Evolutionary conservation across 2,888 invertebrate species (phyloP).

Genomic region (Drosophila nr. medialis): DNA sequence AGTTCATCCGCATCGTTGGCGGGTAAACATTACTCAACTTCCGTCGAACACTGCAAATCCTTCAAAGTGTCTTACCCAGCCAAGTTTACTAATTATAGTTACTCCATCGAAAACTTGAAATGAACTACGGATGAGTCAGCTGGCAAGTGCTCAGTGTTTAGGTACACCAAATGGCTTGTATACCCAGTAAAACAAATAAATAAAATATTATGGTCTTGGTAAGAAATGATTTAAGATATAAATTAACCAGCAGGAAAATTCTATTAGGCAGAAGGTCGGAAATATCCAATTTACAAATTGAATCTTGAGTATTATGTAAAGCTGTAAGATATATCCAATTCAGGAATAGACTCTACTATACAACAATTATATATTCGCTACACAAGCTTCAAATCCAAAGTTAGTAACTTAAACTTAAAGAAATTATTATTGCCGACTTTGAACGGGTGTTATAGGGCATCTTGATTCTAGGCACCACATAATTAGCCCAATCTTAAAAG

Average conservation of each 20-base stretch:
- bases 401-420: not conserved
- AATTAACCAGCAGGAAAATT: not conserved
- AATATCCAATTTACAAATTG: not conserved
- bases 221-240: not conserved
- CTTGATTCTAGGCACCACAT: not conserved
- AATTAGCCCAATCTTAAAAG: not conserved
- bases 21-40: conserved; percentile 43
- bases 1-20: conserved; percentile 38
- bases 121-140: conserved; percentile 31
- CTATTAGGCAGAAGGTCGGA: not conserved
- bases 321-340: not conserved
- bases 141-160: not conserved
- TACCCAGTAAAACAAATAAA: not conserved
- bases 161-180: not conserved
- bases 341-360: not conserved
- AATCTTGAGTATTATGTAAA: accelerated
- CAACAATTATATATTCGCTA: too few relatives aligned
- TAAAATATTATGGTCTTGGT: accelerated
- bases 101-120: conserved; percentile 11
- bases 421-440: not conserved
- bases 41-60: conserved; percentile 36
- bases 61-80: conserved; percentile 27
- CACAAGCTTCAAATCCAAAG: not conserved
- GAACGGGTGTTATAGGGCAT: not conserved
- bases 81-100: conserved; percentile 37